Conservation (phyloP, 2,113 vertebrate genomes). For the Lepus americanus region DNA sequence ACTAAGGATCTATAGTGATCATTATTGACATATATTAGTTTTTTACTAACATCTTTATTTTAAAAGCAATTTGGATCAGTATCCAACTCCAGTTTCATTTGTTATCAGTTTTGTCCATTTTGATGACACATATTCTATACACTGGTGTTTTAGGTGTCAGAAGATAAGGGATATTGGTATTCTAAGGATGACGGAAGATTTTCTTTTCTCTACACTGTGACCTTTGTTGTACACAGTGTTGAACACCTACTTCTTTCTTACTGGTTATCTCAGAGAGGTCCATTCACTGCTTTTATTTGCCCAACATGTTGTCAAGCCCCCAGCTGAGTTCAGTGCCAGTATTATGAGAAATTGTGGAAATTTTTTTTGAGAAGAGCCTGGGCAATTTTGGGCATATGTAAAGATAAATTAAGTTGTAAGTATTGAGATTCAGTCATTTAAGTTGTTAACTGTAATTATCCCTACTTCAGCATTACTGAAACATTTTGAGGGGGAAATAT, state of each 20-base stretch:
- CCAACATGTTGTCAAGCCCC: not conserved
- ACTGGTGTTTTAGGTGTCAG: not conserved
- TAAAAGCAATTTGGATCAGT: slow-evolving; percentile 32
- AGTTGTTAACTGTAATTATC: not conserved
- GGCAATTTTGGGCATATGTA: not conserved
- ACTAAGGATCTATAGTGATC: not conserved
- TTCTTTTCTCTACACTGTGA: not conserved
- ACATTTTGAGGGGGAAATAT: not conserved
- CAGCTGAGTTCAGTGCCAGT: not conserved
- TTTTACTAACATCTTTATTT: not conserved
- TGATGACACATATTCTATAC: not conserved
- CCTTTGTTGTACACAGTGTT: accelerated
- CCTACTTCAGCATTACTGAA: not conserved
- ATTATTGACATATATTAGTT: not conserved
- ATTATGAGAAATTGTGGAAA: not conserved
- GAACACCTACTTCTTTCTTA: not conserved
- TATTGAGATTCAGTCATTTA: not conserved
- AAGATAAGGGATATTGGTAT: not conserved
- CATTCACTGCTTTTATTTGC: not conserved
- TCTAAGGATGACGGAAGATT: not conserved
- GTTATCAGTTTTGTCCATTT: not conserved
- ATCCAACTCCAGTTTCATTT: not conserved
- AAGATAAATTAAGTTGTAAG: not conserved
- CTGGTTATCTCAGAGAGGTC: not conserved
- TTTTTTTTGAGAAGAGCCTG: not conserved